Evolutionary conservation across 2,797 vertebrate genomes (phyloP), one percentile per base, ranked within the genome.

Genomic region (Sebastes itinus): DNA sequence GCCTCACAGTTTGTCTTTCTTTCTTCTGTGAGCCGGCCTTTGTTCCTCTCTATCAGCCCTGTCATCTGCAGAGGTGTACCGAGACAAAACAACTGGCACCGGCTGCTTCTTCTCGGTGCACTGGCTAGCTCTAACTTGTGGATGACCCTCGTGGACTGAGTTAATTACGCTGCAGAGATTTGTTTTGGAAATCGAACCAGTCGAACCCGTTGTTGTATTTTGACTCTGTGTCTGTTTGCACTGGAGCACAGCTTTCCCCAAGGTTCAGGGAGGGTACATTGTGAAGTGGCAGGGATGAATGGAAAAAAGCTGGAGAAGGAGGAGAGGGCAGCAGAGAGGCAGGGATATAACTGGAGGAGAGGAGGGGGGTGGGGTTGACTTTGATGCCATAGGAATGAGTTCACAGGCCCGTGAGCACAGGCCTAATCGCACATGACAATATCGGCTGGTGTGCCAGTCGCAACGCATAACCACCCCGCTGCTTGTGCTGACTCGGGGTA

Each of bases 391-490:
- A 92, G 92, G 92, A 94, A 92, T 93, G 89, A 93, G 87, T 94
- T 95, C 93, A 95, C 93, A 92, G 93, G 87, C 92, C 93, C 88
- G 78, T 92, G 91, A 95, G 91, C 93, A 83, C 82, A 85, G 87
- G 82, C 83, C 90, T 95, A 94, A 95, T 95, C 91, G 85, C 89
- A 95, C 91, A 92, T 95, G 95, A 96, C 95, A 95, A 94, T 94
- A 91, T 92, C 78, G 90, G 95, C 94, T 94, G 94, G 94, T 95
- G 94, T 92, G 92, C 93, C 94, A 94, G 94, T 94, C 92, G 90
- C 89, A 89, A 87, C 83, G 82, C 91, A 91, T 93, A 93, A 92
- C 89, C 86, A 85, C 85, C 87, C 90, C n/a, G 67, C 89, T 89
- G 92, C 90, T 92, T 87, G 87, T 94, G 92, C 93, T 93, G 92